These are phyloP conservation scores for Drosophila athabasca DNA, from an alignment of 1,140 invertebrate species.

Conservation along the genomic window DNA sequence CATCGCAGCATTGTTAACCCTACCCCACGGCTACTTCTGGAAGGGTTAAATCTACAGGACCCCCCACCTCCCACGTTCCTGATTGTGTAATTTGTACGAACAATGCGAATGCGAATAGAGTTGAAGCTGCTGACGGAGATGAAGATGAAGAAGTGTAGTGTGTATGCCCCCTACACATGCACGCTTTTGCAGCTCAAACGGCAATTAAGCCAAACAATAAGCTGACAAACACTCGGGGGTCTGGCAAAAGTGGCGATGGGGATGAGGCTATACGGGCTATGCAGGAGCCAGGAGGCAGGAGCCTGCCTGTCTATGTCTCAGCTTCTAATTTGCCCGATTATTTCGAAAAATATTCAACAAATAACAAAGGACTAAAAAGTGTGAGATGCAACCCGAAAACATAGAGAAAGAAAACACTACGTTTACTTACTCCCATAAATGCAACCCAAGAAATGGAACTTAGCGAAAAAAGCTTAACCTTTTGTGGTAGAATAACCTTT, in stretches of 20 bases:
- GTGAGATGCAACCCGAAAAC: too few species aligned
- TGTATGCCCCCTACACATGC: constrained; percentile 1
- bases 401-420: too few species aligned
- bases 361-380: too few species aligned
- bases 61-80: too few species aligned
- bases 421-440: too few species aligned
- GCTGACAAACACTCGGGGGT: constrained; percentile 67
- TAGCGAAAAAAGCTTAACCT: too few species aligned
- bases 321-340: constrained; percentile 5
- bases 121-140: background rate
- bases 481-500: too few species aligned
- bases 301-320: constrained; percentile 24
- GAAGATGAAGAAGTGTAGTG: background rate
- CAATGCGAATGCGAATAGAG: constrained; percentile 32
- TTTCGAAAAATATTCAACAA: too few species aligned
- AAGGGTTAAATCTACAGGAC: too few species aligned
- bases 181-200: constrained; percentile 66
- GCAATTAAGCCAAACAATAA: constrained; percentile 78
- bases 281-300: constrained; percentile 8
- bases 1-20: constrained; percentile 37
- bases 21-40: background rate
- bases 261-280: too few species aligned
- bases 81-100: constrained; percentile 65
- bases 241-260: constrained; percentile 19
- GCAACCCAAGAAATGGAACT: too few species aligned